These are phyloP conservation scores for Empidonax traillii DNA, from an alignment of 2,113 vertebrate species.

Conservation along the genomic window DNA sequence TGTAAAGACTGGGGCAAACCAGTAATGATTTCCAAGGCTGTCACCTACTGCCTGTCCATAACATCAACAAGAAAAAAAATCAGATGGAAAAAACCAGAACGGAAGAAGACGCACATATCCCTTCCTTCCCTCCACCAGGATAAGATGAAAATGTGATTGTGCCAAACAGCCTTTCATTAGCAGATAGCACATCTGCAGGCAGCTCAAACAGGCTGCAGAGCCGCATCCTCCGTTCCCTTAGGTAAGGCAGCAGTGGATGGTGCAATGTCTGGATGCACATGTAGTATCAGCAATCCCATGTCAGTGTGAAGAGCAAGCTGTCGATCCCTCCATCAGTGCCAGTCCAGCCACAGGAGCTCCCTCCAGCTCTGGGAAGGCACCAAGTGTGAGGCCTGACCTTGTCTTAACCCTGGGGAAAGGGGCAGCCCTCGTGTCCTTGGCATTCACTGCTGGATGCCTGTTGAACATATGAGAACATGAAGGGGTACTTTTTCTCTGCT, in stretches of 20 bases:
- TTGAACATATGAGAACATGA: neutral
- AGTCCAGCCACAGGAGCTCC: neutral
- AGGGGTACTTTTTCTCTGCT: neutral
- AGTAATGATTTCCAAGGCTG: neutral
- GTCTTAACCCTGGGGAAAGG: neutral
- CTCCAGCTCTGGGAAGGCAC: neutral
- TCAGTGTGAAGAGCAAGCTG: neutral
- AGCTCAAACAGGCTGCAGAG: neutral
- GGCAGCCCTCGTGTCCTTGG: neutral
- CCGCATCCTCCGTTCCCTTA: neutral
- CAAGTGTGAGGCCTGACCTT: neutral
- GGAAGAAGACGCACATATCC: neutral
- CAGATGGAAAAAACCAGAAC: neutral
- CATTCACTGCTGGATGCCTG: neutral
- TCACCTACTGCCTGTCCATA: neutral
- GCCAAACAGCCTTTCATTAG: neutral
- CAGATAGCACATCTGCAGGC: neutral
- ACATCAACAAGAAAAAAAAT: neutral
- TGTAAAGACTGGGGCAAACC: neutral
- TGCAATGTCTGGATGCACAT: neutral
- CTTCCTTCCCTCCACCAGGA: neutral
- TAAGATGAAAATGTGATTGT: neutral
- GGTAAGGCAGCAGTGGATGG: neutral
- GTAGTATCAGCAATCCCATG: rapidly evolving
- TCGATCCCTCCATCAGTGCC: neutral